A percentile compares a stretch with the other conserved stretches of the same genome.
Conservation (phyloP, 2,797 vertebrate species). For the Sebastes taczanowskii region DNA sequence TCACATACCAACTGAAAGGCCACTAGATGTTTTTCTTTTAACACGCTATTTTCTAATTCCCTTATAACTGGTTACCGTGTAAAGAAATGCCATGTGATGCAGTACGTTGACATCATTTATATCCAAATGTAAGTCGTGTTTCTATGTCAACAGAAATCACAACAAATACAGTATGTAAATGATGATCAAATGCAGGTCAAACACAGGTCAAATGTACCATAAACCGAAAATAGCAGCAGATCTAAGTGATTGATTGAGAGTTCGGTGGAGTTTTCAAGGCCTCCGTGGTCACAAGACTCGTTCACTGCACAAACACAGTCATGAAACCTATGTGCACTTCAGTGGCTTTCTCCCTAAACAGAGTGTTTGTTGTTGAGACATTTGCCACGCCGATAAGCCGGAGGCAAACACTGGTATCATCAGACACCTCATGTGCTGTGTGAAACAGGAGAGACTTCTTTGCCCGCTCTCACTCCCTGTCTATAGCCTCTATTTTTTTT, state of each 20-base stretch:
- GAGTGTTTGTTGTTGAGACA: conserved; percentile 72
- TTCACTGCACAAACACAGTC: conserved; percentile 17
- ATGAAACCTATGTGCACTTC: conserved; percentile 39
- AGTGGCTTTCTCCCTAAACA: conserved; percentile 52
- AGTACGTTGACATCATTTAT: neutral
- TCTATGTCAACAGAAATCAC: neutral
- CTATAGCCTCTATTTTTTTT: neutral
- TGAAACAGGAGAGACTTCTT: conserved; percentile 61
- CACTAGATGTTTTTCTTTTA: neutral
- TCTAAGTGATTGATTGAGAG: conserved; percentile 16
- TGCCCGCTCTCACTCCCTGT: conserved; percentile 39
- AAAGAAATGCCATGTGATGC: neutral
- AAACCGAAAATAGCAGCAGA: conserved; percentile 29
- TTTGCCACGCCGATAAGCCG: conserved; percentile 71
- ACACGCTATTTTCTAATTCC: neutral
- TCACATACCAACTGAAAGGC: neutral
- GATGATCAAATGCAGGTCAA: neutral
- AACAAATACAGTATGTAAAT: neutral
- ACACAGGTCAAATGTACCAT: neutral
- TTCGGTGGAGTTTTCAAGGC: conserved; percentile 1
- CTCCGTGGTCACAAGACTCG: conserved; percentile 55
- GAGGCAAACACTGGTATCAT: conserved; percentile 75
- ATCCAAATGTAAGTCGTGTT: neutral
- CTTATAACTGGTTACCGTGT: neutral
- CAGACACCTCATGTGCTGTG: conserved; percentile 79